These are phyloP conservation scores for Drosophila orosa DNA, from an alignment of 1,140 invertebrate genomes.

Conservation along the genomic window DNA sequence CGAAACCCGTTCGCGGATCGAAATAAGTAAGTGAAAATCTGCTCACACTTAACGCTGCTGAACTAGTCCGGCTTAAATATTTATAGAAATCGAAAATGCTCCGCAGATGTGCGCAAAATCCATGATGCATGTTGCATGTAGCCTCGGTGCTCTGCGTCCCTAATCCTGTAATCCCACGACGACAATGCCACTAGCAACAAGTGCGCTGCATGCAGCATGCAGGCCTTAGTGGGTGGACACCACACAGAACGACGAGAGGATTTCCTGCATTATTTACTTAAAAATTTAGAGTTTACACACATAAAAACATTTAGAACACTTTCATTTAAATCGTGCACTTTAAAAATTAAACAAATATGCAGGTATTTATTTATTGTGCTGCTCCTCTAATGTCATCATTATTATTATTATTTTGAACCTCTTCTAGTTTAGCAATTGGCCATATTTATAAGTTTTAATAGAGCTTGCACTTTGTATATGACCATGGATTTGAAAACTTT, in stretches of 20 bases:
- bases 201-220: background rate
- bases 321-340: no score
- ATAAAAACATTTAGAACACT: no score
- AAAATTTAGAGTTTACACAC: no score
- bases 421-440: background rate
- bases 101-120: constrained; percentile 7
- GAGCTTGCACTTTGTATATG: background rate
- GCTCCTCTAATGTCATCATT: background rate
- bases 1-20: constrained; percentile 59
- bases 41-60: constrained; percentile 11
- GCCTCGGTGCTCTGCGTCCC: constrained; percentile 2
- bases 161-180: constrained; percentile 25
- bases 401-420: background rate
- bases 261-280: background rate
- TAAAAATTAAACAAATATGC: no score
- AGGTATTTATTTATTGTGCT: no score
- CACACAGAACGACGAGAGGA: background rate
- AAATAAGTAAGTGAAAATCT: constrained; percentile 64
- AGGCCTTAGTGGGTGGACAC: background rate
- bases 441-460: constrained; percentile 28
- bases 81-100: constrained; percentile 42
- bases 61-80: constrained; percentile 41
- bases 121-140: constrained; percentile 16
- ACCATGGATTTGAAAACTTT: background rate
- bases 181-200: constrained; percentile 20